Evolutionary conservation across 92 coral and sea anemone genomes (phyloP), one percentile per base, ranked within the genome.

Genomic region (Umimayanthus chanpuru): DNA sequence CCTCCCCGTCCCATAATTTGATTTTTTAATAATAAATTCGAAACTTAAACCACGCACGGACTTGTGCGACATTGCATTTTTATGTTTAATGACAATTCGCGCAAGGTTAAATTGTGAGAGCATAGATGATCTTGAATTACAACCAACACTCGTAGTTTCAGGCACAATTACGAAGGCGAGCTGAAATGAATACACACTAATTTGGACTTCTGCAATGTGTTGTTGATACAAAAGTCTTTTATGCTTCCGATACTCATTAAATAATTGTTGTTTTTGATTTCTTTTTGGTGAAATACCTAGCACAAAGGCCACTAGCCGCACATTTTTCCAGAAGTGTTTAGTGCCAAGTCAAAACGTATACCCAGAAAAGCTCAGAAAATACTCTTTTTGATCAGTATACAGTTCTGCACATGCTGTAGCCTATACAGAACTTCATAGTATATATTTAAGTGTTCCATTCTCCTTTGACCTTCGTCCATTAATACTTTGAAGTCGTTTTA

Each of bases 1-100:
- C 68, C 68, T 61, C 68, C 68, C 68, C 68, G 68, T 61, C 68
- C 25, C n/a, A 61, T 61, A 61, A 61, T 61, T 61, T 18, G 68
- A 61, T 61, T 18, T 61, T 20, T 20, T 61, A 16, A 61, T 61
- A 61, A 20, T 61, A 4, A 61, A 6, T 20, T 16, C 25, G 68
- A 61, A 61, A 61, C n/a, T 53, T 32, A 32, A 25, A 61, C 21
- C 68, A 61, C n/a, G 25, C 68, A 61, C 26, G 68, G 21, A 61
- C 16, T 5, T 9, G 6, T 2, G 4, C 68, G 1, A 47, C 10
- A 47, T 23, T 3, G 15, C 65, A 20, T 20, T 56, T 56, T 2
- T 12, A 0, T 56, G 36, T 61, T 61, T 6, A 61, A 6, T 18
- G 26, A 61, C 68, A 5, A 61, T 61, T 20, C 8, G 21, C n/a